Conservation (phyloP, 2,888 invertebrate genomes). For the Stenotaenia linearis region DNA sequence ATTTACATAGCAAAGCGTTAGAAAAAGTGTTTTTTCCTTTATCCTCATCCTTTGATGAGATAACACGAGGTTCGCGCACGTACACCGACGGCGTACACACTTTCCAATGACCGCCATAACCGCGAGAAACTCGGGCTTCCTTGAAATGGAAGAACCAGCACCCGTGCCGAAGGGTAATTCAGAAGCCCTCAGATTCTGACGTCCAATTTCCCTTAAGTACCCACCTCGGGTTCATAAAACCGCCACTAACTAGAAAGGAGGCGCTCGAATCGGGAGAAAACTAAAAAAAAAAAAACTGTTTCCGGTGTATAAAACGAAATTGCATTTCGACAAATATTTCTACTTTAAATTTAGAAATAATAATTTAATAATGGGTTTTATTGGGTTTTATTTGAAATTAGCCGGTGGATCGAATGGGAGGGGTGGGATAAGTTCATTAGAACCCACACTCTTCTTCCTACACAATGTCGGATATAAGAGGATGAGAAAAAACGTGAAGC, state of each 20-base stretch:
- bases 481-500: neutral
- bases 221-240: slow-evolving; percentile 30
- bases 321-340: neutral
- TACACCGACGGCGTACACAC: neutral
- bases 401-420: neutral
- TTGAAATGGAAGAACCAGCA: neutral
- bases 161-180: slow-evolving; percentile 27
- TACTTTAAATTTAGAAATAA: too few species aligned
- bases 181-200: slow-evolving; percentile 26
- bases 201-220: slow-evolving; percentile 30
- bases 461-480: slow-evolving; percentile 13
- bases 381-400: neutral
- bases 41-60: neutral
- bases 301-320: too few species aligned
- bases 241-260: slow-evolving; percentile 12
- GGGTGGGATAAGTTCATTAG: neutral
- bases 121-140: neutral
- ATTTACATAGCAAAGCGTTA: too few species aligned
- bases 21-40: too few species aligned
- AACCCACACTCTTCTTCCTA: neutral
- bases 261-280: neutral
- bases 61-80: neutral
- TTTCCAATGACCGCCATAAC: slow-evolving; percentile 20
- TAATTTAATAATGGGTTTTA: too few species aligned
- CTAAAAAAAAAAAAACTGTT: neutral